These are phyloP conservation scores for Picus viridis DNA, from an alignment of 2,797 vertebrate species.

Conservation along the genomic window DNA sequence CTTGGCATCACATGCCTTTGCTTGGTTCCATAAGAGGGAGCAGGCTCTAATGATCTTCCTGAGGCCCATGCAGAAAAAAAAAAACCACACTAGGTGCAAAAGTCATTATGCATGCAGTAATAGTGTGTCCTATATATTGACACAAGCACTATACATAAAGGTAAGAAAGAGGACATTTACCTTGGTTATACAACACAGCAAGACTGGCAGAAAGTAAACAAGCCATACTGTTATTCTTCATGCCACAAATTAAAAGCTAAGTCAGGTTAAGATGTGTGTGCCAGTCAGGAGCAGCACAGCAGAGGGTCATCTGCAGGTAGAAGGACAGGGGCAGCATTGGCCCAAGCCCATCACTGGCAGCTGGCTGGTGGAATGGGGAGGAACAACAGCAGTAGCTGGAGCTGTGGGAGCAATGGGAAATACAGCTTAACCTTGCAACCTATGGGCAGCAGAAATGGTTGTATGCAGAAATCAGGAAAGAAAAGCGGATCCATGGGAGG, in stretches of 20 bases:
- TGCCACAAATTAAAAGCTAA: background rate
- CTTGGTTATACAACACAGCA: background rate
- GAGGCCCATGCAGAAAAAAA: background rate
- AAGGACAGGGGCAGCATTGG: background rate
- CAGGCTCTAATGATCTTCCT: background rate
- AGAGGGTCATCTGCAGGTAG: rapidly evolving
- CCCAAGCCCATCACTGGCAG: rapidly evolving
- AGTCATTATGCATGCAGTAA: background rate
- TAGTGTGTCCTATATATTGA: background rate
- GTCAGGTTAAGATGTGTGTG: background rate
- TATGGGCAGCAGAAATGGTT: background rate
- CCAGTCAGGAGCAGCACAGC: background rate
- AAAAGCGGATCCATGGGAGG: background rate
- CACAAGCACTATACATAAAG: background rate
- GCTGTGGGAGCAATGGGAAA: background rate
- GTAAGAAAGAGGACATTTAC: background rate
- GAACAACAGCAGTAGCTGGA: background rate
- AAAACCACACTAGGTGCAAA: background rate
- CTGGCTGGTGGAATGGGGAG: background rate
- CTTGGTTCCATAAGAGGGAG: background rate
- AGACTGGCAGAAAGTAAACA: background rate
- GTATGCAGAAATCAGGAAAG: rapidly evolving
- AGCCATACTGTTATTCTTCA: rapidly evolving
- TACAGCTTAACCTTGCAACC: rapidly evolving
- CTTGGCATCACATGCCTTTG: background rate